phyloP scores from a whole-genome alignment of 2,888 invertebrate species.

The Mallateleia sp. region DNA sequence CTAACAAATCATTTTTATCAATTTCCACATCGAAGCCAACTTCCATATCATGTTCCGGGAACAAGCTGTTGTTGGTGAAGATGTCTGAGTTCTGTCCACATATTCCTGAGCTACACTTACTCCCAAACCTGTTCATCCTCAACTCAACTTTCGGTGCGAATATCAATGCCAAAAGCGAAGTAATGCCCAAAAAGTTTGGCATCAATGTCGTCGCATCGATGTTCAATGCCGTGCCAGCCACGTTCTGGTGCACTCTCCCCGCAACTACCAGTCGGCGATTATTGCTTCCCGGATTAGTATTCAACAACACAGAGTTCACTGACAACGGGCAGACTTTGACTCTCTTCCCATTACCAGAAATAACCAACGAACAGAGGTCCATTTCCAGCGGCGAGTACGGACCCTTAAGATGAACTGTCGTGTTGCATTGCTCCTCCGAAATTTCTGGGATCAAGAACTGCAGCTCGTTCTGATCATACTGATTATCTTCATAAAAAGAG shows the following conservation, averaged over 20 bases:
- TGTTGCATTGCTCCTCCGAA: too few relatives aligned
- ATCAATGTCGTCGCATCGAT: conserved; percentile 96
- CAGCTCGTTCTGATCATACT: too few relatives aligned
- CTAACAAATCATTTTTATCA: conserved; percentile 92
- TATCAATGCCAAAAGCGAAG: conserved; percentile 94
- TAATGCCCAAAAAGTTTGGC: conserved; percentile 96
- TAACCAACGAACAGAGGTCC: conserved; percentile 91
- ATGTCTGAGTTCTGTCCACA: conserved; percentile 95
- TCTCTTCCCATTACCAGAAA: conserved; percentile 91
- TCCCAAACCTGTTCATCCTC: conserved; percentile 91
- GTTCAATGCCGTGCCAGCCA: conserved; percentile 90
- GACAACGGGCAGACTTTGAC: too few relatives aligned
- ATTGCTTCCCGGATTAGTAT: conserved; percentile 94
- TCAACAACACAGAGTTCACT: conserved; percentile 96
- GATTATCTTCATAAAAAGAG: too few relatives aligned
- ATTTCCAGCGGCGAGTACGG: conserved; percentile 96
- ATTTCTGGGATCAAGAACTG: too few relatives aligned
- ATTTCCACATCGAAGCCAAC: conserved; percentile 94
- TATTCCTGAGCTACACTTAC: conserved; percentile 94
- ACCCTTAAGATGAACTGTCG: too few relatives aligned
- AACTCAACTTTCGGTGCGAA: conserved; percentile 96
- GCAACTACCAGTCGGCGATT: conserved; percentile 93
- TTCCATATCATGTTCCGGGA: conserved; percentile 96
- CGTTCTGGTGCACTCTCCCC: conserved; percentile 91
- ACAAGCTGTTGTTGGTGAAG: conserved; percentile 91